These are phyloP conservation scores for Notocelia uddmanniana DNA, from an alignment of 2,888 invertebrate species.

Conservation along the genomic window DNA sequence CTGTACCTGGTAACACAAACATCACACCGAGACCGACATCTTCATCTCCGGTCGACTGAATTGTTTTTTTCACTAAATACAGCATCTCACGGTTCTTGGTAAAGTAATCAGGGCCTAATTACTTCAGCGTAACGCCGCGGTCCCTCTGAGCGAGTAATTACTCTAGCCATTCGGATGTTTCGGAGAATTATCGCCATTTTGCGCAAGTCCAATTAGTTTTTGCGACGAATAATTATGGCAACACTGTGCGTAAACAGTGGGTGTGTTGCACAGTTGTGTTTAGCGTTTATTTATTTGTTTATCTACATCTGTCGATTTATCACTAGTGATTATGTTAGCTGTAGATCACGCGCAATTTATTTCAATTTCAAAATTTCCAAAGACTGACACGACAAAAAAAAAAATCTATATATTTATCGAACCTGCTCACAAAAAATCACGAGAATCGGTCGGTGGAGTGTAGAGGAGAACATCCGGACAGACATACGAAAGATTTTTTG, in stretches of 20 bases:
- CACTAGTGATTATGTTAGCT: too few species aligned
- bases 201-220: constrained; percentile 6
- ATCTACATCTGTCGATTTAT: too few species aligned
- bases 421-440: too few species aligned
- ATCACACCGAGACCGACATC: neutral
- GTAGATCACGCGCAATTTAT: too few species aligned
- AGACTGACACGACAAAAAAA: too few species aligned
- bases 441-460: too few species aligned
- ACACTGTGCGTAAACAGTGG: neutral
- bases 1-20: neutral
- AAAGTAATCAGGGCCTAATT: constrained; percentile 20
- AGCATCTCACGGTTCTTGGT: neutral
- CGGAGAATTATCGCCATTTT: constrained; percentile 7
- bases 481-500: too few species aligned
- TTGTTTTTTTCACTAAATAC: neutral
- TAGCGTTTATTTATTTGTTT: too few species aligned
- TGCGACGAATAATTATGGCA: neutral
- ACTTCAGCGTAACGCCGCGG: constrained; percentile 18
- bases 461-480: too few species aligned
- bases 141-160: constrained; percentile 3
- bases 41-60: neutral
- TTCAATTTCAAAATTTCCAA: too few species aligned
- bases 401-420: too few species aligned
- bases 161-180: constrained; percentile 7
- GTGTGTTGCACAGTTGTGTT: neutral